A percentile compares a stretch with the other conserved stretches of the same genome.
Evolutionary conservation across 64 coral and sea anemone genomes (phyloP).

Genomic region (Stylophora pistillata): DNA sequence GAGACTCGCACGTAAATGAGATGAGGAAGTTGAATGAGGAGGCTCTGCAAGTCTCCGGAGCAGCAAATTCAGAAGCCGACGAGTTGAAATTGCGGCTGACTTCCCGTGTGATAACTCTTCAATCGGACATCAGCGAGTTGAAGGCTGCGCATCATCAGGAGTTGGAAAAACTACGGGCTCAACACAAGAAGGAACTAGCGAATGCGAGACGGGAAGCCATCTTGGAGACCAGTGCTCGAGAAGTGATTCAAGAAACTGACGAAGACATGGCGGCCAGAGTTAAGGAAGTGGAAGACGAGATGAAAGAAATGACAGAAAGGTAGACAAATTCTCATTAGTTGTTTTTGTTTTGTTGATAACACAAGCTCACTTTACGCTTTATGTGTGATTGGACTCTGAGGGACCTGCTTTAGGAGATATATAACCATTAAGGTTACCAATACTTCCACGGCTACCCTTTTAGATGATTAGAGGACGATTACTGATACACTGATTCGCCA

Average conservation of each 20-base stretch:
- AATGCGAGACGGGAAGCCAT: conserved; percentile 84
- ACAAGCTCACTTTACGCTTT: too few species aligned
- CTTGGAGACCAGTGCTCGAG: conserved; percentile 67
- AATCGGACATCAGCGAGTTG: conserved; percentile 97
- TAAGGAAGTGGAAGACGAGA: conserved; percentile 75
- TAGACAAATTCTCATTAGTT: not conserved
- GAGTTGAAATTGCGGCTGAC: conserved; percentile 85
- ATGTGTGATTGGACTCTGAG: too few species aligned
- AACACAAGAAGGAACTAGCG: conserved; percentile 77
- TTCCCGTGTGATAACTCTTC: conserved; percentile 90
- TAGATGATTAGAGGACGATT: too few species aligned
- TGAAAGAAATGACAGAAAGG: conserved; percentile 88
- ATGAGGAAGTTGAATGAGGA: conserved; percentile 88
- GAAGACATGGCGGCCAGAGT: conserved; percentile 75
- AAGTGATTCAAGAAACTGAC: conserved; percentile 59
- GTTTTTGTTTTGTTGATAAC: not conserved
- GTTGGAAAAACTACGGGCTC: conserved; percentile 64
- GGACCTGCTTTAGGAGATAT: too few species aligned
- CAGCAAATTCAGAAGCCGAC: conserved; percentile 71
- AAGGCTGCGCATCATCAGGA: conserved; percentile 80
- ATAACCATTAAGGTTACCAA: too few species aligned
- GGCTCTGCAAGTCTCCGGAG: conserved; percentile 70
- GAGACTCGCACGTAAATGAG: conserved; percentile 69
- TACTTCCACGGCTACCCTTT: too few species aligned
- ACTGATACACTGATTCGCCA: too few species aligned